Percentiles rank a stretch among this genome's conserved stretches.
Conservation (phyloP, 2,113 vertebrate genomes). For the Lepus europaeus region DNA sequence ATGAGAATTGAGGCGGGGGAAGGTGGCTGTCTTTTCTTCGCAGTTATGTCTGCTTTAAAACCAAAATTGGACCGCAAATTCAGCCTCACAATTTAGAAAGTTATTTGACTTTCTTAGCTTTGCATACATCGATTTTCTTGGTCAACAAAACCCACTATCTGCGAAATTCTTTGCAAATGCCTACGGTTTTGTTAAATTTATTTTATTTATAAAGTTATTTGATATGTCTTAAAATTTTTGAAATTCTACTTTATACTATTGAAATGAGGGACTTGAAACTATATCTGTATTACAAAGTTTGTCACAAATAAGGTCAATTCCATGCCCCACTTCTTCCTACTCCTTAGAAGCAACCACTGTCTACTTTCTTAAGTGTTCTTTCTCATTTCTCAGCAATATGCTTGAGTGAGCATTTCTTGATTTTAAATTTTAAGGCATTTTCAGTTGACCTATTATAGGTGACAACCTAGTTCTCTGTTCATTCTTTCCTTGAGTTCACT, state of each 20-base stretch:
- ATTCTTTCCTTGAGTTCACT: not conserved
- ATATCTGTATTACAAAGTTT: not conserved
- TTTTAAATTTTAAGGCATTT: constrained; percentile 42
- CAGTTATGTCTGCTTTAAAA: not conserved
- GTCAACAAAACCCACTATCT: not conserved
- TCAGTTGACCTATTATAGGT: not conserved
- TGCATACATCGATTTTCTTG: constrained; percentile 1
- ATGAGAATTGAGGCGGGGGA: not conserved
- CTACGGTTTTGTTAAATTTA: not conserved
- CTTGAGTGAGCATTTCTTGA: not conserved
- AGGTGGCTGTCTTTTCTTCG: not conserved
- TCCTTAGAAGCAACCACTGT: not conserved
- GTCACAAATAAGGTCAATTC: not conserved
- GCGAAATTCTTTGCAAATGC: constrained; percentile 43
- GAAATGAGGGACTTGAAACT: not conserved
- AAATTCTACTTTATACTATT: constrained; percentile 24
- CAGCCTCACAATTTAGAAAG: not conserved
- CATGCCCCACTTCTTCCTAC: not conserved
- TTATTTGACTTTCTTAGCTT: not conserved
- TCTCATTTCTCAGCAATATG: constrained; percentile 19
- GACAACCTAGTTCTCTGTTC: not conserved
- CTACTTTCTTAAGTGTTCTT: not conserved
- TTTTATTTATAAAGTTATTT: constrained; percentile 13
- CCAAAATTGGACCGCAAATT: not conserved
- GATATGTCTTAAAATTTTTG: not conserved